Percentiles rank a stretch among this genome's conserved stretches.
Conservation (phyloP, 2,113 vertebrate genomes). For the Tenebrosternarchus preto region DNA sequence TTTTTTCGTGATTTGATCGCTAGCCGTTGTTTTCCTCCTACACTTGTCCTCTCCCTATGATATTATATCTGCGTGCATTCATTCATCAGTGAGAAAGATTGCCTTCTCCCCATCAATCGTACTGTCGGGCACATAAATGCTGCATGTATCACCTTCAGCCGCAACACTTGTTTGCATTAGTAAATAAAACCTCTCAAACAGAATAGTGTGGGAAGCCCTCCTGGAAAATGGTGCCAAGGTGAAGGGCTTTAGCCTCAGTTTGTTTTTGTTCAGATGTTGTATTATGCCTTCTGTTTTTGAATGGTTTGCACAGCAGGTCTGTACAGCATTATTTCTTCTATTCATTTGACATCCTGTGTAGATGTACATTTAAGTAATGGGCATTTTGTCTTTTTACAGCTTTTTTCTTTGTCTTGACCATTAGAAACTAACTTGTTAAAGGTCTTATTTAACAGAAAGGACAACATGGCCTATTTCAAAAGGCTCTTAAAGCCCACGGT, state of each 20-base stretch:
- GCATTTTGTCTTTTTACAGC: not conserved
- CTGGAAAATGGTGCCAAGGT: not conserved
- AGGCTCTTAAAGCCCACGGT: slow-evolving; percentile 58
- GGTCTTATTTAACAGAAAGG: slow-evolving; percentile 11
- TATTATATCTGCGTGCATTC: slow-evolving; percentile 61
- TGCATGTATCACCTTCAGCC: slow-evolving; percentile 5
- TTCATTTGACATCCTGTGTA: not conserved
- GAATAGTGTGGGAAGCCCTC: not conserved
- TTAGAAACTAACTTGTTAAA: not conserved
- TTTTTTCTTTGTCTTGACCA: too few species aligned
- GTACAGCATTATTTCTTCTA: too few species aligned
- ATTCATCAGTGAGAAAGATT: slow-evolving; percentile 59
- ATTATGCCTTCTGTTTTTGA: not conserved
- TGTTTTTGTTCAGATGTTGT: not conserved
- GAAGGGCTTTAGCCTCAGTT: not conserved
- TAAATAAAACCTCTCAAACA: not conserved
- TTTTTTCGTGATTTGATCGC: slow-evolving; percentile 25
- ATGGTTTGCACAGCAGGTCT: not conserved
- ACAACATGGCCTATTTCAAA: slow-evolving; percentile 54
- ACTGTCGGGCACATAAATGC: slow-evolving; percentile 32
- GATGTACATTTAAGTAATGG: not conserved
- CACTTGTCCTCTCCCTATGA: slow-evolving; percentile 41
- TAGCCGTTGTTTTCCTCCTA: slow-evolving; percentile 27
- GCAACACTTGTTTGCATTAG: not conserved
- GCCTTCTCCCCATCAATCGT: slow-evolving; percentile 56